Percentiles rank a stretch among this genome's conserved stretches.
These are phyloP conservation scores for Diphyllodes magnificus DNA, from an alignment of 2,113 vertebrate species.

Conservation along the genomic window DNA sequence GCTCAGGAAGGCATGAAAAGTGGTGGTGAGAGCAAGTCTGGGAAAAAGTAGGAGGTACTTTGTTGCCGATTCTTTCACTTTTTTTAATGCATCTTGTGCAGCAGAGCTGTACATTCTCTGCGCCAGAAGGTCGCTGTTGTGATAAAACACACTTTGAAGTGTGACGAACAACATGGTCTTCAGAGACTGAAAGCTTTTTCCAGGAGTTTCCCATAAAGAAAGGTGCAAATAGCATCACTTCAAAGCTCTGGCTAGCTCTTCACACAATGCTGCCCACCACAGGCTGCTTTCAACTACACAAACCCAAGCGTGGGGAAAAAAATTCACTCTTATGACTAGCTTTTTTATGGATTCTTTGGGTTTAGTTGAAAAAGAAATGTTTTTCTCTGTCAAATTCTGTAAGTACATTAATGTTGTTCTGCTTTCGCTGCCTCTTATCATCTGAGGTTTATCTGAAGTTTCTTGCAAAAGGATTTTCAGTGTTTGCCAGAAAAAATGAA, in stretches of 20 bases:
- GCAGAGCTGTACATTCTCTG: neutral
- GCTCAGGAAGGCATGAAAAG: neutral
- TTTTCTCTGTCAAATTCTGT: neutral
- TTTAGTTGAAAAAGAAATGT: neutral
- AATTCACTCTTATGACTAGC: rapidly evolving
- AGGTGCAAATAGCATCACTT: neutral
- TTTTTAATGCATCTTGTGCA: neutral
- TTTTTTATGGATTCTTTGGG: neutral
- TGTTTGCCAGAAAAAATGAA: neutral
- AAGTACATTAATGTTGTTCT: neutral
- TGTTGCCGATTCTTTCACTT: neutral
- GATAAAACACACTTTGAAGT: neutral
- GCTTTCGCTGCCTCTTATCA: neutral
- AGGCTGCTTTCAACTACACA: neutral
- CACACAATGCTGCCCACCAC: neutral
- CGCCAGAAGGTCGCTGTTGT: neutral
- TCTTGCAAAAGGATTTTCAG: neutral
- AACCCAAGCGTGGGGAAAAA: neutral
- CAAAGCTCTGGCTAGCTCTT: neutral
- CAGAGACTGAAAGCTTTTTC: neutral
- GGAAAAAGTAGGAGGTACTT: neutral
- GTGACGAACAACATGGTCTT: neutral
- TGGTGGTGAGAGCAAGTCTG: neutral
- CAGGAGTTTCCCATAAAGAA: neutral
- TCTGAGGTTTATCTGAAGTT: neutral